Evolutionary conservation across 2,888 invertebrate genomes (phyloP).

Genomic region (Lasioglossum malachurum): DNA sequence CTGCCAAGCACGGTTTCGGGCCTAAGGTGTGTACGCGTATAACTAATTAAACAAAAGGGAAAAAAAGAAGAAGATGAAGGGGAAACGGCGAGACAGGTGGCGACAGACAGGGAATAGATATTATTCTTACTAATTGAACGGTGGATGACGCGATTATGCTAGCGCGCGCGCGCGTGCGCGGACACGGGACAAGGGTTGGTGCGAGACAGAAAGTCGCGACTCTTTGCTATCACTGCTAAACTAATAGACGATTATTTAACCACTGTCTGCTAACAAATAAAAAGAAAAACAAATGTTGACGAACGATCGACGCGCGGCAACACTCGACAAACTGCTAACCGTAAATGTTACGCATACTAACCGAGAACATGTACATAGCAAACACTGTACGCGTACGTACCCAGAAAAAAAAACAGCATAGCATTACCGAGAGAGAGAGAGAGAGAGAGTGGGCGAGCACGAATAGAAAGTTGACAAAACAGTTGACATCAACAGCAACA

Average conservation of each 20-base stretch:
- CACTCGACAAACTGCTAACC: slow-evolving; percentile 42
- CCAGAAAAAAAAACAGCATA: slow-evolving; percentile 19
- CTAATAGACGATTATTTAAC: slow-evolving; percentile 65
- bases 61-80: neutral
- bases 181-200: neutral
- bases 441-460: neutral
- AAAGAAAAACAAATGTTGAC: neutral
- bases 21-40: slow-evolving; percentile 64
- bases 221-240: slow-evolving; percentile 70
- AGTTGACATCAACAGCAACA: neutral
- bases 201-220: slow-evolving; percentile 48
- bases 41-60: slow-evolving; percentile 31
- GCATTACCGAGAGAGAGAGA: slow-evolving; percentile 7
- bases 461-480: neutral
- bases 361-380: slow-evolving; percentile 33
- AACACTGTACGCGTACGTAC: slow-evolving; percentile 16
- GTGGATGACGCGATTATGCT: neutral
- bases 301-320: slow-evolving; percentile 38
- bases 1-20: slow-evolving; percentile 65
- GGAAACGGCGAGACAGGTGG: slow-evolving; percentile 4
- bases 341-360: slow-evolving; percentile 54
- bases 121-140: slow-evolving; percentile 2
- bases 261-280: slow-evolving; percentile 56
- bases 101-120: slow-evolving; percentile 27
- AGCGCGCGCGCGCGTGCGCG: neutral